Evolutionary conservation across 2,113 vertebrate species (phyloP).

Genomic region (Cichladusa arquata): DNA sequence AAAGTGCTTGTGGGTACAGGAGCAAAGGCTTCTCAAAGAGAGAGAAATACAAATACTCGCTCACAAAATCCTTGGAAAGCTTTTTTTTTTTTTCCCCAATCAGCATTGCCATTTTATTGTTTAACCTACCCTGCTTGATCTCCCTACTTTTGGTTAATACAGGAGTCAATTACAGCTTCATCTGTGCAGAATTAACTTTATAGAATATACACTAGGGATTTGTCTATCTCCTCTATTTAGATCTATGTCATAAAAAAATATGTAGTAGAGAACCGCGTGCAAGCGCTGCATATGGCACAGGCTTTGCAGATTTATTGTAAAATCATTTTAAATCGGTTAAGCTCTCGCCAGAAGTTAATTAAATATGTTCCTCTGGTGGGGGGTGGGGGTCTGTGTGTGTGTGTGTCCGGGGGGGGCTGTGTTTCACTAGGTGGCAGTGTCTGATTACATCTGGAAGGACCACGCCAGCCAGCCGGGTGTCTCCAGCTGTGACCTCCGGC

Average conservation of each 20-base stretch:
- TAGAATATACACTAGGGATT: constrained; percentile 72
- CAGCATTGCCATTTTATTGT: constrained; percentile 63
- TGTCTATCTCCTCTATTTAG: constrained; percentile 72
- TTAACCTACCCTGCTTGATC: constrained; percentile 66
- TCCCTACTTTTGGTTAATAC: constrained; percentile 72
- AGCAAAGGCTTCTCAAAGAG: not conserved
- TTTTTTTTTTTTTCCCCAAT: constrained; percentile 10
- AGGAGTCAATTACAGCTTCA: constrained; percentile 77
- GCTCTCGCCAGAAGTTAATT: constrained; percentile 75
- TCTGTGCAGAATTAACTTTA: constrained; percentile 80
- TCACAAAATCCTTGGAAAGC: constrained; percentile 15
- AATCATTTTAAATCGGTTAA: constrained; percentile 68
- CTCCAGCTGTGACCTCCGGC: constrained; percentile 61
- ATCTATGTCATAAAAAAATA: constrained; percentile 71
- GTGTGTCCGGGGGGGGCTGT: not conserved
- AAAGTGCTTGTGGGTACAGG: not conserved
- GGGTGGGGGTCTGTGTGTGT: not conserved
- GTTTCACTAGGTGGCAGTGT: constrained; percentile 88
- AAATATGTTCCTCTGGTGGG: constrained; percentile 54
- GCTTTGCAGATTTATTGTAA: constrained; percentile 70
- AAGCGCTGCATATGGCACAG: constrained; percentile 60
- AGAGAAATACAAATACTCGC: constrained; percentile 28
- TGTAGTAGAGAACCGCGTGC: constrained; percentile 37
- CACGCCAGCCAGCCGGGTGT: constrained; percentile 32
- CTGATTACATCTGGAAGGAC: constrained; percentile 86